These are phyloP conservation scores for Triplophysa yarkandensis DNA, from an alignment of 2,797 vertebrate species.

Conservation along the genomic window DNA sequence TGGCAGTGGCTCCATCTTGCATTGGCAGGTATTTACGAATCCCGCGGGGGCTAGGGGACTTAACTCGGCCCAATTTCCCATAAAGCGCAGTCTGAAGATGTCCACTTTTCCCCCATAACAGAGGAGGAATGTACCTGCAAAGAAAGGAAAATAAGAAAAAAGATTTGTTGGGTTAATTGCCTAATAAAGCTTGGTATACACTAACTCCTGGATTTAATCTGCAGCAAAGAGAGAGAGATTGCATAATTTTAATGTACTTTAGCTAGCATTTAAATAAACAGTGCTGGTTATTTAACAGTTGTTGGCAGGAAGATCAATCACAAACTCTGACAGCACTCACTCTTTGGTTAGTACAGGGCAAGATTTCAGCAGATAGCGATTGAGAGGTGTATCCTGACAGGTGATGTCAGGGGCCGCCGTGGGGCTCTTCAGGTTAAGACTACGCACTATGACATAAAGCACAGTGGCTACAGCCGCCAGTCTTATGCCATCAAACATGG, in stretches of 20 bases:
- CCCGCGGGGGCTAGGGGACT: slow-evolving; percentile 86
- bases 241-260: not conserved
- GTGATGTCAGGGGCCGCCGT: slow-evolving; percentile 83
- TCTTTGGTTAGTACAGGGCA: slow-evolving; percentile 91
- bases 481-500: slow-evolving; percentile 92
- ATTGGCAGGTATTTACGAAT: slow-evolving; percentile 88
- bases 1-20: slow-evolving; percentile 91
- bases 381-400: slow-evolving; percentile 86
- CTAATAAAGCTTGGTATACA: not conserved
- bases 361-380: slow-evolving; percentile 87
- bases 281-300: not conserved
- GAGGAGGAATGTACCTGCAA: slow-evolving; percentile 89
- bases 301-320: not conserved
- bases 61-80: slow-evolving; percentile 92
- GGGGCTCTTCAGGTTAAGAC: slow-evolving; percentile 90
- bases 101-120: slow-evolving; percentile 96
- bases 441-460: slow-evolving; percentile 90
- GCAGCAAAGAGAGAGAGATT: not conserved
- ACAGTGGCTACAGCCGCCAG: slow-evolving; percentile 88
- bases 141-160: not conserved
- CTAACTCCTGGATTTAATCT: not conserved
- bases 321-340: slow-evolving; percentile 74
- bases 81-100: slow-evolving; percentile 94
- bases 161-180: not conserved
- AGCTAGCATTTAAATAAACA: not conserved